Conservation (phyloP, 2,888 invertebrate genomes). For the Eudemis profundana region DNA sequence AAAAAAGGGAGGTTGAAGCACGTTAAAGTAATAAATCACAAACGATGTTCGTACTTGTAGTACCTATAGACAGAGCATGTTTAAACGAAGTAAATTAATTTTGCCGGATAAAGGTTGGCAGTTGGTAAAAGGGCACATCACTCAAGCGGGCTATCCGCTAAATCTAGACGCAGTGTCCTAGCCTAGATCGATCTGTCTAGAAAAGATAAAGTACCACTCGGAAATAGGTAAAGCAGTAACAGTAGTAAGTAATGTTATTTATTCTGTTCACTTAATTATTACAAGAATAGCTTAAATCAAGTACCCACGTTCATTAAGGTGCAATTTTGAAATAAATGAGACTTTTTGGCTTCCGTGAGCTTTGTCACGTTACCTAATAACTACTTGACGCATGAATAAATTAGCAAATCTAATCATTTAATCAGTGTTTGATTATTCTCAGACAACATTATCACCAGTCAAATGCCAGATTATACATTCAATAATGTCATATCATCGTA, state of each 20-base stretch:
- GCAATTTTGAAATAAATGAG: no score
- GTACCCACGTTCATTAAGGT: not conserved
- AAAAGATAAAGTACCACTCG: constrained; percentile 40
- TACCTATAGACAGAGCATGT: constrained; percentile 19
- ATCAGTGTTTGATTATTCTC: not conserved
- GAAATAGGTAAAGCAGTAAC: constrained; percentile 23
- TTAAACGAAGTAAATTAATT: constrained; percentile 41
- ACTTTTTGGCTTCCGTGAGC: no score
- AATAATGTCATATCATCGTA: no score
- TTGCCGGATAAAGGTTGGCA: constrained; percentile 42
- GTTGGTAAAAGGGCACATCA: constrained; percentile 40
- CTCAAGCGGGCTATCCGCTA: constrained; percentile 40
- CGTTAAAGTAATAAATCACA: constrained; percentile 38
- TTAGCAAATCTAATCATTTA: no score
- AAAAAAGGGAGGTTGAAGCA: not conserved
- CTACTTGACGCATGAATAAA: no score
- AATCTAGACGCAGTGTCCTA: constrained; percentile 40
- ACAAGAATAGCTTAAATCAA: constrained; percentile 23
- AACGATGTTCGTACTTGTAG: constrained; percentile 15
- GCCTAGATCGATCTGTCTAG: constrained; percentile 39
- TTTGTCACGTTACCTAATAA: no score
- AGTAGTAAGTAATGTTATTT: constrained; percentile 10
- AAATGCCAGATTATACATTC: no score
- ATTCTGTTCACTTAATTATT: constrained; percentile 26
- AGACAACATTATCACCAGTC: no score